A percentile compares a stretch with the other conserved stretches of the same genome.
phyloP scores from a whole-genome alignment of 2,113 vertebrate species.

The Lepus europaeus region DNA sequence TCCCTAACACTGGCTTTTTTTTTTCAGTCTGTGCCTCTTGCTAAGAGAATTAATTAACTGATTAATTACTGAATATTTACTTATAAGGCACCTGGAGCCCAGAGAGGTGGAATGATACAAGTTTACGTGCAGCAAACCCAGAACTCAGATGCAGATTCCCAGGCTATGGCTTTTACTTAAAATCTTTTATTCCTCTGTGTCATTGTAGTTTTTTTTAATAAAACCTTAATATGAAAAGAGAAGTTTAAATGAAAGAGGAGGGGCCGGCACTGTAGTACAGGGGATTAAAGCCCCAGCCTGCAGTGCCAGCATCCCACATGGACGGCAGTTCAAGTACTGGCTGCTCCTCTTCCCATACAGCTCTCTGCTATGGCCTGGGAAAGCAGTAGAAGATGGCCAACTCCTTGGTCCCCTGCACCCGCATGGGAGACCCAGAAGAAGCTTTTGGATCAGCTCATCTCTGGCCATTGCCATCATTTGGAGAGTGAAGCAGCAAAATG shows the following conservation, averaged over 20 bases:
- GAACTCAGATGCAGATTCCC: not conserved
- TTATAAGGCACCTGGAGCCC: not conserved
- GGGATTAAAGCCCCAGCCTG: no score
- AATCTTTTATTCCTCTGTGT: not conserved
- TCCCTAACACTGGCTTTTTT: not conserved
- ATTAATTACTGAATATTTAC: not conserved
- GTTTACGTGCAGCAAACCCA: not conserved
- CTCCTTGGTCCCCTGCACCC: no score
- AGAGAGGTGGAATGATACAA: not conserved
- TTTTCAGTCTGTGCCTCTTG: not conserved
- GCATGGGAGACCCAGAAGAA: no score
- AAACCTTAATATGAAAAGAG: not conserved
- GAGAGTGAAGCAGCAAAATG: no score
- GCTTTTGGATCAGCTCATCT: no score
- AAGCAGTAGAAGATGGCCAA: no score
- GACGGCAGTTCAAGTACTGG: no score
- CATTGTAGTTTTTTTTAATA: not conserved
- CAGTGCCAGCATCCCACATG: no score
- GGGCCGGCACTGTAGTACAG: no score
- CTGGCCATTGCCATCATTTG: no score
- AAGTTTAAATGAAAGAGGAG: not conserved
- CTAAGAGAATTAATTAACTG: not conserved
- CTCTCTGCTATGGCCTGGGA: no score
- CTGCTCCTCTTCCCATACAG: no score
- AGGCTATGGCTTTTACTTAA: not conserved